Base-by-base conservation (phyloP, 2,888 invertebrate species). In the Hirtodrosophila cameraria region DNA sequence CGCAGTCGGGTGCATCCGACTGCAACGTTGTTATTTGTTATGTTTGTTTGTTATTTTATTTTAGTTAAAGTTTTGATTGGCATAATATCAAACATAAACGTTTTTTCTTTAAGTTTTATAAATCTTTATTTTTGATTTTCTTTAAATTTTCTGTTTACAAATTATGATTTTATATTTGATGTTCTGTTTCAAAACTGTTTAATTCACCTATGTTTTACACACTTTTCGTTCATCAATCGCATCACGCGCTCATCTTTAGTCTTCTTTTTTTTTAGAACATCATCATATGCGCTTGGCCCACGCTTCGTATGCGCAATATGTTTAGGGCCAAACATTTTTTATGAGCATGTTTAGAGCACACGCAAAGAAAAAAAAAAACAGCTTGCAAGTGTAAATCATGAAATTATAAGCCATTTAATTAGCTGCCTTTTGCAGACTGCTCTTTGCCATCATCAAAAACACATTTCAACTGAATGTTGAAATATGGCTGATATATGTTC, bases 381-480 rank as follows among this genome's bases (percentile, higher is more conserved):
- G 55, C 46, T 52, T 23, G 54, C 68, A 81, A 77, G 82, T 84
- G 85, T 80, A 84, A 84, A 82, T 84, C 80, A 84, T 81, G 68
- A 75, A 80, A 81, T 74, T 78, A 80, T 72, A 80, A 82, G 79
- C 79, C 75, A 80, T 84, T 80, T 80, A 84, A 80, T 80, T 84
- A 84, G 84, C 67, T 63, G 77, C 48, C 45, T 64, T 69, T 38
- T 23, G 16, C 53, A 54, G 59, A 41, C 42, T 7, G 38, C 31
- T 23, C 28, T 36, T 30, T 15, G 16, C 62, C 54, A 79, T 75
- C 54, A 79, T 75, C 79, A 78, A 66, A 75, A 79, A 58, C 79
- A 75, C 59, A 75, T 75, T 75, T 69, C 49, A 38, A 42, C 16
- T 23, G 59, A n/a, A 79, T 83, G 81, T 73, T 53, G 81, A 80